phyloP scores from a whole-genome alignment of 2,113 vertebrate genomes.

The Manacus vitellinus region DNA sequence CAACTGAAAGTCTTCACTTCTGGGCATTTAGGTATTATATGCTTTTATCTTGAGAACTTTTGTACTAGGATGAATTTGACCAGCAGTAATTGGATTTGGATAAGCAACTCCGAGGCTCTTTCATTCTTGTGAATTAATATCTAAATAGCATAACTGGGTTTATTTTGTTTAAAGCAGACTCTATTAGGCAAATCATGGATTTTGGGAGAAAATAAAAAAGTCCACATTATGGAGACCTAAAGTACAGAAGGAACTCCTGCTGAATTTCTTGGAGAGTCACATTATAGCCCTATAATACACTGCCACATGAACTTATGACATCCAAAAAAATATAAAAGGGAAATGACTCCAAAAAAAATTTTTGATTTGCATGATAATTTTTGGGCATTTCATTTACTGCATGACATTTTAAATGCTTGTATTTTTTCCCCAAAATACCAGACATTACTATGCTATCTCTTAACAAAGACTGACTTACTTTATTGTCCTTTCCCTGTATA shows the following conservation, averaged over 20 bases:
- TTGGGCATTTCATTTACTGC: background rate
- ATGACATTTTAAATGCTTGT: background rate
- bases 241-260: background rate
- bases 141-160: slow-evolving; percentile 24
- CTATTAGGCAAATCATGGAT: background rate
- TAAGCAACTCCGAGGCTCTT: slow-evolving; percentile 39
- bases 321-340: background rate
- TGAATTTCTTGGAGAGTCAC: background rate
- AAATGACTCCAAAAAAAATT: background rate
- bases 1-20: slow-evolving; percentile 7
- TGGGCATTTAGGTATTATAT: slow-evolving; percentile 38
- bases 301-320: background rate
- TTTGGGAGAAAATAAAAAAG: background rate
- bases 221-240: background rate
- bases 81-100: slow-evolving; percentile 61
- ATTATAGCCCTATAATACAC: background rate
- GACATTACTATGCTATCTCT: background rate
- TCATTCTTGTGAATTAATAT: slow-evolving; percentile 20
- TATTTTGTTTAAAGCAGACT: slow-evolving; percentile 36
- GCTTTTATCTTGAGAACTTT: slow-evolving; percentile 37
- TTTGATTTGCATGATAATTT: background rate
- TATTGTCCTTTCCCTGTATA: background rate
- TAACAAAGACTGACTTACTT: background rate
- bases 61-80: slow-evolving; percentile 41
- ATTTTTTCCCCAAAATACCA: background rate